phyloP scores from a whole-genome alignment of 1,140 invertebrate genomes.

The Musca domestica region DNA sequence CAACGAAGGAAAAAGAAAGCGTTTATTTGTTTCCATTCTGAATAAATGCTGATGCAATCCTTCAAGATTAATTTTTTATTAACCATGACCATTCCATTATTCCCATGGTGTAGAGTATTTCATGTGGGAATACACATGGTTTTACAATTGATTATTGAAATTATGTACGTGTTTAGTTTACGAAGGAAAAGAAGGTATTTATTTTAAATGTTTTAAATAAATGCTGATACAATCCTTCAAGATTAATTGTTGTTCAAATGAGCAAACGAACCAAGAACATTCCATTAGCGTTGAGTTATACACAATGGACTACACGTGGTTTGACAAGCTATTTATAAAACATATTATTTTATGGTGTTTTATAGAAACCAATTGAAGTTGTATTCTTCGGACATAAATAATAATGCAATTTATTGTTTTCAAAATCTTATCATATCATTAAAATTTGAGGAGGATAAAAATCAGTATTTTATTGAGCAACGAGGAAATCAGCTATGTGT shows the following conservation, averaged over 20 bases:
- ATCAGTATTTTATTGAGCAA: no score
- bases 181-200: slow-evolving; percentile 45
- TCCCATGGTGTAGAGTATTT: no score
- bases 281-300: slow-evolving; percentile 39
- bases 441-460: no score
- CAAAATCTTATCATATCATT: no score
- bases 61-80: slow-evolving; percentile 37
- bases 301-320: slow-evolving; percentile 51
- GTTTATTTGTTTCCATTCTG: slow-evolving; percentile 30
- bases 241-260: slow-evolving; percentile 26
- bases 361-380: no score
- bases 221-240: slow-evolving; percentile 53
- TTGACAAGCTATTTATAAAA: slow-evolving; percentile 31
- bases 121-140: no score
- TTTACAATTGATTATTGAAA: no score
- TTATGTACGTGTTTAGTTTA: background rate
- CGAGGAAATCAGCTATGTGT: no score
- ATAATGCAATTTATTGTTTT: no score
- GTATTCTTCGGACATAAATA: no score
- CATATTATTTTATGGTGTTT: background rate
- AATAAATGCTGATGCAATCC: slow-evolving; percentile 49
- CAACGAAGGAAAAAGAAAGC: slow-evolving; percentile 46
- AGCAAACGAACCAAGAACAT: slow-evolving; percentile 38
- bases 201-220: slow-evolving; percentile 31
- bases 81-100: slow-evolving; percentile 46